phyloP scores from a whole-genome alignment of 2,888 invertebrate species.

The Meiosimyza decipiens region DNA sequence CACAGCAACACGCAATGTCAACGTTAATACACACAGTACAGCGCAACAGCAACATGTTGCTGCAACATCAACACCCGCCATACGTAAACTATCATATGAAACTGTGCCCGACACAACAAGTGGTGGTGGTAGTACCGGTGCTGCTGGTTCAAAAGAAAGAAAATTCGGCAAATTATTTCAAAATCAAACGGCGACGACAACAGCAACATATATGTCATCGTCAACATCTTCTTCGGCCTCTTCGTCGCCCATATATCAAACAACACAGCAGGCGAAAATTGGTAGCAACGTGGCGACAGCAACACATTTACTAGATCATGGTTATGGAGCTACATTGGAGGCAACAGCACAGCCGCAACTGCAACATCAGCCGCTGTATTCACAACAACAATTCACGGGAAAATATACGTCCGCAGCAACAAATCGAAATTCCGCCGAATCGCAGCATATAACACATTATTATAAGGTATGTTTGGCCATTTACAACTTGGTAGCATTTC shows the following conservation, averaged over 20 bases:
- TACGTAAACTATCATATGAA: slow-evolving; percentile 56
- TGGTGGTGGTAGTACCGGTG: slow-evolving; percentile 37
- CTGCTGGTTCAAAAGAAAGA: slow-evolving; percentile 16
- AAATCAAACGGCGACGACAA: slow-evolving; percentile 27
- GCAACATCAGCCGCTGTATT: slow-evolving; percentile 39
- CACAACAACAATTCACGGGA: slow-evolving; percentile 45
- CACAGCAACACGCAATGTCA: slow-evolving; percentile 46
- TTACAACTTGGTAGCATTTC: too few relatives aligned
- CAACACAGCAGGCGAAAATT: slow-evolving; percentile 38
- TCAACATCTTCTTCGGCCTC: slow-evolving; percentile 37
- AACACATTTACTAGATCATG: slow-evolving; percentile 83
- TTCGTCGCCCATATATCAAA: slow-evolving; percentile 45
- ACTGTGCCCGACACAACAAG: slow-evolving; percentile 39
- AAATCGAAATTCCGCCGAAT: slow-evolving; percentile 66
- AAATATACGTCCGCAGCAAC: slow-evolving; percentile 60
- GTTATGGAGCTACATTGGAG: slow-evolving; percentile 85
- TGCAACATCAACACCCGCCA: slow-evolving; percentile 48
- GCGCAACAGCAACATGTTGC: slow-evolving; percentile 41
- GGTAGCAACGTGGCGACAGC: slow-evolving; percentile 49
- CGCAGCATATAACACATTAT: slow-evolving; percentile 63
- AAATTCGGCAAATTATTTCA: slow-evolving; percentile 34
- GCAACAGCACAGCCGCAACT: slow-evolving; percentile 36
- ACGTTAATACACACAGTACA: slow-evolving; percentile 43
- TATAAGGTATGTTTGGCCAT: slow-evolving; percentile 59
- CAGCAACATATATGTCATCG: slow-evolving; percentile 33